Conservation (phyloP, 2,113 vertebrate genomes). For the Pristiophorus japonicus region DNA sequence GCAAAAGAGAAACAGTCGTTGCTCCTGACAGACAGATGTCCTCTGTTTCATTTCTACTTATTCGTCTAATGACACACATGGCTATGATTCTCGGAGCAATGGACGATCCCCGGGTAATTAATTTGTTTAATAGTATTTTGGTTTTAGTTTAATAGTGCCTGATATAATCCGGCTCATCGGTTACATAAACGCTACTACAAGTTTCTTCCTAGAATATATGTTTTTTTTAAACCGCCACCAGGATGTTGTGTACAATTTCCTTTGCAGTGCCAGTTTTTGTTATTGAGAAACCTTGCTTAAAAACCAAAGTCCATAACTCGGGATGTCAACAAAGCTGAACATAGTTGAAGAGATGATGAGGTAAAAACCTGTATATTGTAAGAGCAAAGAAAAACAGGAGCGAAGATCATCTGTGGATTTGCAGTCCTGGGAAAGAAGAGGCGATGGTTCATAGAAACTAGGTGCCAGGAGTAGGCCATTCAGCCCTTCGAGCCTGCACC, state of each 20-base stretch:
- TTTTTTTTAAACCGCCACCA: not conserved
- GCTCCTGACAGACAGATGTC: conserved; percentile 66
- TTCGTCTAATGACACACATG: conserved; percentile 76
- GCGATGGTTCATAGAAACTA: not conserved
- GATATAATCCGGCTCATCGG: not conserved
- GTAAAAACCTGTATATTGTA: not conserved
- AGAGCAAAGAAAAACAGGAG: not conserved
- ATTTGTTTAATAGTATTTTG: not conserved
- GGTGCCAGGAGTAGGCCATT: too few species aligned
- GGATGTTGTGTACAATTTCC: not conserved
- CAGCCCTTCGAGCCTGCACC: too few species aligned
- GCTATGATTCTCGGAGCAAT: conserved; percentile 71
- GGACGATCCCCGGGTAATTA: conserved; percentile 58
- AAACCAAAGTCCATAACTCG: not conserved
- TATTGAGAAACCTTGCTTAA: not conserved
- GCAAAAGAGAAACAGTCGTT: conserved; percentile 49
- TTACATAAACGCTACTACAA: not conserved
- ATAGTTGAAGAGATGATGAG: not conserved
- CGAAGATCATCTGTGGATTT: not conserved
- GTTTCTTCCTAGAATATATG: not conserved
- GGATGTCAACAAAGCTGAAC: not conserved
- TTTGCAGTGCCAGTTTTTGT: not conserved
- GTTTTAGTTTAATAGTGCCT: not conserved
- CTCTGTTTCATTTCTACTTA: conserved; percentile 58
- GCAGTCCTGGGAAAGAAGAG: not conserved